These are phyloP conservation scores for Mormyrus iriodes DNA, from an alignment of 2,113 vertebrate genomes.

Conservation along the genomic window DNA sequence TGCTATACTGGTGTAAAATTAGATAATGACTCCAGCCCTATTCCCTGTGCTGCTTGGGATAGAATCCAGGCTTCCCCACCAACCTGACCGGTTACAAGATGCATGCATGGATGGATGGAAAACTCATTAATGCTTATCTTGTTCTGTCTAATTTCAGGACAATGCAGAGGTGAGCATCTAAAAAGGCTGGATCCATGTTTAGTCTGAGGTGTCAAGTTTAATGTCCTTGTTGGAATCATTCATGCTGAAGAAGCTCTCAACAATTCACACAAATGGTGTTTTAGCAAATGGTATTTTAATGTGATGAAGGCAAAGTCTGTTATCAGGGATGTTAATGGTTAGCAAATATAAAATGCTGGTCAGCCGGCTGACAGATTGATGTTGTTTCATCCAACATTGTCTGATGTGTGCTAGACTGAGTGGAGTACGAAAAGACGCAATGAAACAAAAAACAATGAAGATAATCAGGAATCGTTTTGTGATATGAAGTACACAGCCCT, in stretches of 20 bases:
- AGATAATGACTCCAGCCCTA: background rate
- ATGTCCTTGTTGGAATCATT: slow-evolving; percentile 5
- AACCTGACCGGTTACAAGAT: background rate
- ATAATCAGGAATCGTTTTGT: background rate
- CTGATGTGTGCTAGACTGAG: background rate
- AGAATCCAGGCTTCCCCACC: background rate
- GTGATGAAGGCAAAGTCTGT: background rate
- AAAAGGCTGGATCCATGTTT: background rate
- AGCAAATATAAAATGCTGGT: background rate
- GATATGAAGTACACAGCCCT: background rate
- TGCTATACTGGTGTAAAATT: background rate
- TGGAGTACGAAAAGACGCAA: background rate
- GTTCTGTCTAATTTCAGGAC: background rate
- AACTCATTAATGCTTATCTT: background rate
- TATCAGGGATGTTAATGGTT: background rate
- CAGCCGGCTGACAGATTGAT: background rate
- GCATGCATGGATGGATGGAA: background rate
- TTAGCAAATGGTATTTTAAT: slow-evolving; percentile 2
- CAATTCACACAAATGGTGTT: slow-evolving; percentile 5
- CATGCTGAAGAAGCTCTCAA: background rate
- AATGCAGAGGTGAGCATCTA: background rate
- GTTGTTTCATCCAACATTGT: background rate
- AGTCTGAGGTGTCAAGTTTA: background rate
- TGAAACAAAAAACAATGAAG: background rate
- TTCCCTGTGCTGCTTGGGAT: background rate